phyloP scores from a whole-genome alignment of 2,113 vertebrate species.

The Sarotherodon lohbergeri region DNA sequence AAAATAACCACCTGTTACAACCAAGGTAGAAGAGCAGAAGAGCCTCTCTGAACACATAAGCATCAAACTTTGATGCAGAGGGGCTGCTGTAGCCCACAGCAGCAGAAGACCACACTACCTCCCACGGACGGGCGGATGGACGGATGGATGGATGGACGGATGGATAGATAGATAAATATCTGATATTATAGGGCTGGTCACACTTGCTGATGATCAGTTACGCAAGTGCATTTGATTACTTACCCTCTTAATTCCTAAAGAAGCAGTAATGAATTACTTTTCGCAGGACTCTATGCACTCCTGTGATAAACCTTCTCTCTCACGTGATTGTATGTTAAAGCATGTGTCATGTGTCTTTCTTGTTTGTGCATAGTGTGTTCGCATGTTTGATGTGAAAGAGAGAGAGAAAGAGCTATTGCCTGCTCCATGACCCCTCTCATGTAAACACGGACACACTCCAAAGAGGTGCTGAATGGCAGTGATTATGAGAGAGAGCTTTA shows the following conservation, averaged over 20 bases:
- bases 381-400: background rate
- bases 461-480: slow-evolving; percentile 71
- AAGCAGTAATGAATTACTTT: background rate
- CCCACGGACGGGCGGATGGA: background rate
- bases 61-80: background rate
- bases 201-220: background rate
- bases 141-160: background rate
- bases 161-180: background rate
- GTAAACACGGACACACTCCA: slow-evolving; percentile 75
- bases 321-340: background rate
- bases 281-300: background rate
- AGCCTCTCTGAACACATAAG: background rate
- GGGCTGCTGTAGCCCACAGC: background rate
- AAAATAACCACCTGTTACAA: background rate
- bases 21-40: background rate
- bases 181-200: background rate
- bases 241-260: background rate
- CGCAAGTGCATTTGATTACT: background rate
- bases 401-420: slow-evolving; percentile 54
- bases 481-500: slow-evolving; percentile 63
- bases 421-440: slow-evolving; percentile 71
- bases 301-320: background rate
- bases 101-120: background rate
- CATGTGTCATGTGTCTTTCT: background rate
- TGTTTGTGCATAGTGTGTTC: background rate